These are phyloP conservation scores for Pampus argenteus DNA, from an alignment of 2,797 vertebrate species.

Conservation along the genomic window DNA sequence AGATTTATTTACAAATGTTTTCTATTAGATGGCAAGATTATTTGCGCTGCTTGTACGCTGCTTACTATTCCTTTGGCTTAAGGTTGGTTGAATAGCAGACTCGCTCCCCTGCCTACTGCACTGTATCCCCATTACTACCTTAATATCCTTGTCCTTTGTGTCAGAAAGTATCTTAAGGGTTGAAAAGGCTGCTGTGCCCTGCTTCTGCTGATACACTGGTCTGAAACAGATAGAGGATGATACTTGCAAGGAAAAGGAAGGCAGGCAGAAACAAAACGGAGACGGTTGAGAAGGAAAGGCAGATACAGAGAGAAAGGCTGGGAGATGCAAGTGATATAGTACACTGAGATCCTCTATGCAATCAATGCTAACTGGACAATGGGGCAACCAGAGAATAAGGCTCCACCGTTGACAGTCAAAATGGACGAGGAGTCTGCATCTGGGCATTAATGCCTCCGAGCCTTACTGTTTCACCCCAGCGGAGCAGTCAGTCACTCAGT, in stretches of 20 bases:
- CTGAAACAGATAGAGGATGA: conserved; percentile 36
- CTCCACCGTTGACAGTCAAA: conserved; percentile 56
- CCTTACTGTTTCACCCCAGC: conserved; percentile 44
- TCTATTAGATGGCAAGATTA: conserved; percentile 59
- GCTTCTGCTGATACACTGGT: conserved; percentile 38
- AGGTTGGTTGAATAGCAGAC: conserved; percentile 8
- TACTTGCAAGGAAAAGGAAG: conserved; percentile 17
- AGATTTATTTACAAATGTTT: conserved; percentile 76
- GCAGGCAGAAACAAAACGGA: conserved; percentile 23
- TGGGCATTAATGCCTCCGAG: conserved; percentile 57
- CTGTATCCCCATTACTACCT: conserved; percentile 9
- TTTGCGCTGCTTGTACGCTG: conserved; percentile 27
- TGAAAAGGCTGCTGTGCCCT: conserved; percentile 11
- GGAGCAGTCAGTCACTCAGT: conserved; percentile 64
- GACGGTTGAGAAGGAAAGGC: conserved; percentile 7
- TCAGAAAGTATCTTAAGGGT: conserved; percentile 6
- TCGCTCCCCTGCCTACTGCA: background rate
- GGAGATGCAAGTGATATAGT: conserved; percentile 25
- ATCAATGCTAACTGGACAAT: conserved; percentile 44
- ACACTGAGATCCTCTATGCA: conserved; percentile 29
- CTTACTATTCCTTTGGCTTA: conserved; percentile 27
- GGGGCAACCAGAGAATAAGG: conserved; percentile 39
- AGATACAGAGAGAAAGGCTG: conserved; percentile 9
- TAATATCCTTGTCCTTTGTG: conserved; percentile 34
- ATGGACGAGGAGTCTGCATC: conserved; percentile 62